Conservation (phyloP, 1,140 invertebrate species). For the Ips typographus region DNA sequence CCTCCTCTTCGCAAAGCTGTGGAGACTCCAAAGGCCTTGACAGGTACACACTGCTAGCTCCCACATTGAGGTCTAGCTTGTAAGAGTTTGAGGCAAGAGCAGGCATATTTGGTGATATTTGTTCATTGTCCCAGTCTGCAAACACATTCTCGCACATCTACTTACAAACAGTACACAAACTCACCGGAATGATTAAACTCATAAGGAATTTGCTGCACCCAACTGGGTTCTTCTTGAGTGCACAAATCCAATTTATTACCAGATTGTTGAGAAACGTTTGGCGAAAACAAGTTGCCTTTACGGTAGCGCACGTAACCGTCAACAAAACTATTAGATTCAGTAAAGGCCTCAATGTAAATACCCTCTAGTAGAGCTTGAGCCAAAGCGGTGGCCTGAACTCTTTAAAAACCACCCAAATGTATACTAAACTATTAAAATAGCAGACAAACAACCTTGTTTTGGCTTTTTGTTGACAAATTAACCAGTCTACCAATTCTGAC, state of each 20-base stretch:
- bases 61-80: slow-evolving; percentile 66
- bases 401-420: slow-evolving; percentile 48
- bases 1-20: slow-evolving; percentile 22
- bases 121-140: slow-evolving; percentile 61
- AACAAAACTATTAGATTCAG: slow-evolving; percentile 47
- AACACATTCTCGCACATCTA: background rate
- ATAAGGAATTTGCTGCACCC: slow-evolving; percentile 70
- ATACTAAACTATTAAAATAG: slow-evolving; percentile 37
- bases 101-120: slow-evolving; percentile 45
- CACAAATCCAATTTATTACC: slow-evolving; percentile 41
- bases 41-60: slow-evolving; percentile 64
- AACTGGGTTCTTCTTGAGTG: slow-evolving; percentile 61
- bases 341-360: slow-evolving; percentile 72
- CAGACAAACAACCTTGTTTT: slow-evolving; percentile 51
- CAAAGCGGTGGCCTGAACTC: slow-evolving; percentile 75
- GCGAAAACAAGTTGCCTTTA: slow-evolving; percentile 48
- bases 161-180: background rate
- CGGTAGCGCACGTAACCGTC: slow-evolving; percentile 65
- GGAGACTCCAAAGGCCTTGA: slow-evolving; percentile 54
- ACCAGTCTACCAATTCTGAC: slow-evolving; percentile 75
- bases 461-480: slow-evolving; percentile 70
- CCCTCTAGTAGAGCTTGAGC: slow-evolving; percentile 81
- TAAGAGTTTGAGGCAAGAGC: slow-evolving; percentile 64
- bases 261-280: slow-evolving; percentile 35
- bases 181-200: slow-evolving; percentile 58